A percentile compares a stretch with the other conserved stretches of the same genome.
Conservation (phyloP, 2,113 vertebrate species). For the Trinectes maculatus region DNA sequence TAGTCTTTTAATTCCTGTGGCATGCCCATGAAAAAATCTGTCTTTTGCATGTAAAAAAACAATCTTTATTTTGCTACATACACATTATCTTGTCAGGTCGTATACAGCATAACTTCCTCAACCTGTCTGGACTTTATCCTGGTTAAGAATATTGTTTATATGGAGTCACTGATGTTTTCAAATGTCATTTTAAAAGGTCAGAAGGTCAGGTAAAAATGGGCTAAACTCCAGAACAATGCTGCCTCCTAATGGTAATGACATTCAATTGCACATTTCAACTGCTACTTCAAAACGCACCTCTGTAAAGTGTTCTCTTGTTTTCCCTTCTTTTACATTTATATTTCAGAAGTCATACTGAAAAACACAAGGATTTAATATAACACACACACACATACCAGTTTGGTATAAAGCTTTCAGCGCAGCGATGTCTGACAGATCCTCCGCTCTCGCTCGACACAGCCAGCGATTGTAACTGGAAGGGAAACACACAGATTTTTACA, state of each 20-base stretch:
- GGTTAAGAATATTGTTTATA: not conserved
- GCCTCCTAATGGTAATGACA: constrained; percentile 37
- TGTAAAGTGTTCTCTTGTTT: not conserved
- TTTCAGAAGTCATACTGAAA: not conserved
- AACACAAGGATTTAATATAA: not conserved
- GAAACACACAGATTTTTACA: not conserved
- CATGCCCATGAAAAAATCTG: too few species aligned
- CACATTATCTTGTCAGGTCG: not conserved
- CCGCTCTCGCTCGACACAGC: constrained; percentile 94
- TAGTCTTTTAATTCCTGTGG: too few species aligned
- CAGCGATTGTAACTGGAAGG: constrained; percentile 92
- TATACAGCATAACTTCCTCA: too few species aligned
- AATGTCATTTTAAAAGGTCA: not conserved
- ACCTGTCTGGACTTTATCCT: too few species aligned
- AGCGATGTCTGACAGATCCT: constrained; percentile 96
- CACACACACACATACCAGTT: constrained; percentile 84
- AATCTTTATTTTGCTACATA: not conserved
- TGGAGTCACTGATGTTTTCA: not conserved
- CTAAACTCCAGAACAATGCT: constrained; percentile 17
- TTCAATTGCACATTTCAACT: not conserved
- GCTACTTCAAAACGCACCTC: too few species aligned
- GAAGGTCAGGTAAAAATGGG: not conserved
- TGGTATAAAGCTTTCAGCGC: constrained; percentile 98
- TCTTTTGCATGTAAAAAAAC: too few species aligned
- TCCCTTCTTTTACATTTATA: not conserved